Conservation (phyloP, 2,797 vertebrate species). For the Spizella passerina region DNA sequence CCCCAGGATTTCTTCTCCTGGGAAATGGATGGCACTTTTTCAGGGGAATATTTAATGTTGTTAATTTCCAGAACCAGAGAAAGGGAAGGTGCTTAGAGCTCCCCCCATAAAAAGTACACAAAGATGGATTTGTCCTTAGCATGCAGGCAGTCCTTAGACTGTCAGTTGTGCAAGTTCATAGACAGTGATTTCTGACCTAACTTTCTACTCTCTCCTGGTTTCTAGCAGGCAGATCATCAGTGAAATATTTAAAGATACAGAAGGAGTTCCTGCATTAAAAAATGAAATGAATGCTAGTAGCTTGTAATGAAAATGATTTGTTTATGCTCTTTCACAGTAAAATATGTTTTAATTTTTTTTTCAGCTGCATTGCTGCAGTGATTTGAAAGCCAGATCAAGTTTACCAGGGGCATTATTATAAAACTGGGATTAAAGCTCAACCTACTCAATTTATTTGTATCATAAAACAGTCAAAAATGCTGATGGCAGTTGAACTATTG, state of each 20-base stretch:
- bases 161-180: not conserved
- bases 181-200: not conserved
- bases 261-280: not conserved
- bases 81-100: not conserved
- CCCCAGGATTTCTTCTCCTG: not conserved
- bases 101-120: not conserved
- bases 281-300: not conserved
- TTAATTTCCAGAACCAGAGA: conserved; percentile 1
- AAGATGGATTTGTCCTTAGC: not conserved
- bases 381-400: conserved; percentile 59
- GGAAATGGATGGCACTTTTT: not conserved
- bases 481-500: conserved; percentile 45
- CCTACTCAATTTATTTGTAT: conserved; percentile 33
- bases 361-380: conserved; percentile 31
- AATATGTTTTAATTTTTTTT: conserved; percentile 69
- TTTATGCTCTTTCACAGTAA: conserved; percentile 48
- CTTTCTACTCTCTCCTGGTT: not conserved
- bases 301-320: conserved; percentile 53
- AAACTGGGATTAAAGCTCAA: conserved; percentile 59
- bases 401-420: conserved; percentile 38
- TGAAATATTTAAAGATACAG: conserved; percentile 17
- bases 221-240: conserved; percentile 17
- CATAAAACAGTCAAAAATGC: conserved; percentile 63
- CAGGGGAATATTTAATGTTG: not conserved
- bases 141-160: not conserved